phyloP scores from a whole-genome alignment of 2,113 vertebrate species.

The Onychorhynchus coronatus region DNA sequence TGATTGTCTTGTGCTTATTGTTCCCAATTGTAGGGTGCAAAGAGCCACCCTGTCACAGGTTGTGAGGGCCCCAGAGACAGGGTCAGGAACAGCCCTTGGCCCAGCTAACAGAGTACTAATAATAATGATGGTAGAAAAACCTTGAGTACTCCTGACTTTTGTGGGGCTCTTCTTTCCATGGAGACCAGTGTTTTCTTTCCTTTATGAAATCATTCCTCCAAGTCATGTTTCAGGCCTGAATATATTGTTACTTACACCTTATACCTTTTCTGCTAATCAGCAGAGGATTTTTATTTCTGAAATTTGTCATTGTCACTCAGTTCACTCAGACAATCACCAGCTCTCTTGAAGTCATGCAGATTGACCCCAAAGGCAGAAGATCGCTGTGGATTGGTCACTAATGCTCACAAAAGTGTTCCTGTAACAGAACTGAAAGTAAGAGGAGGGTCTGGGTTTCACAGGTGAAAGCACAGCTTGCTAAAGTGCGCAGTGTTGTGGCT shows the following conservation, averaged over 20 bases:
- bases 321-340: neutral
- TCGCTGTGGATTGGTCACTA: neutral
- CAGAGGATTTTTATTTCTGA: neutral
- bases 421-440: neutral
- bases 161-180: neutral
- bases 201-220: neutral
- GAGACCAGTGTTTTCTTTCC: neutral
- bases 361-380: neutral
- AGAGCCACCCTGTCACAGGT: neutral
- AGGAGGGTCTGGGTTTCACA: neutral
- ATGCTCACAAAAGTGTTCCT: neutral
- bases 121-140: neutral
- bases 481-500: neutral
- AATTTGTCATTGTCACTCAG: neutral
- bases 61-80: neutral
- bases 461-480: neutral
- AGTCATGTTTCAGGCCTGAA: neutral
- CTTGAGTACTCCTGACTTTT: neutral
- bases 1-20: neutral
- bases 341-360: neutral
- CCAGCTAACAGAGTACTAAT: accelerated
- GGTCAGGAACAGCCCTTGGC: neutral
- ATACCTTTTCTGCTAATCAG: neutral
- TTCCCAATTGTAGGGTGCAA: neutral
- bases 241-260: neutral